Percentiles rank a stretch among this genome's conserved stretches.
Conservation (phyloP, 2,113 vertebrate species). For the Glaucidium brasilianum region DNA sequence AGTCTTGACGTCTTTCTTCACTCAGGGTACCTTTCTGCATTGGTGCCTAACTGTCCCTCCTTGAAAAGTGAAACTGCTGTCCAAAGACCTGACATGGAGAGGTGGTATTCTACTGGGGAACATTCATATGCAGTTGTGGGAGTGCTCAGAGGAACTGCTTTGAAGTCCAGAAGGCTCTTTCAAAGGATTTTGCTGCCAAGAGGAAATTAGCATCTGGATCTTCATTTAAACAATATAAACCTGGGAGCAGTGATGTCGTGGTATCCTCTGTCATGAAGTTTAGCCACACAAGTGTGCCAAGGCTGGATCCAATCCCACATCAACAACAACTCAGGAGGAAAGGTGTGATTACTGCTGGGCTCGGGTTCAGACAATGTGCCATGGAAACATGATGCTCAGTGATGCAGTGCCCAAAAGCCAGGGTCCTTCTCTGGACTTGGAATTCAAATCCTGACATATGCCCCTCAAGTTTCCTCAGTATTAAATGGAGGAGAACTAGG, state of each 20-base stretch:
- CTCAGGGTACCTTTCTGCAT: background rate
- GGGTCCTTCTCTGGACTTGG: background rate
- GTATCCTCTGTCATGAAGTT: background rate
- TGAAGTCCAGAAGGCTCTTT: fast-evolving
- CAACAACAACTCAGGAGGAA: background rate
- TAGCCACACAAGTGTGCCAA: background rate
- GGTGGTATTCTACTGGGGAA: background rate
- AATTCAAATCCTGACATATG: background rate
- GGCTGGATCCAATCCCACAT: background rate
- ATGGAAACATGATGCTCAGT: background rate
- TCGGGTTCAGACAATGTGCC: background rate
- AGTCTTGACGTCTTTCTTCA: background rate
- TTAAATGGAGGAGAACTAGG: background rate
- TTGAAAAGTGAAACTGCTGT: background rate
- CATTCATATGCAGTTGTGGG: background rate
- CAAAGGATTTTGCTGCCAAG: background rate
- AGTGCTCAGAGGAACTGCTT: background rate
- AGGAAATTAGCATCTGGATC: background rate
- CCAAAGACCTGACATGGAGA: background rate
- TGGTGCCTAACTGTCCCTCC: background rate
- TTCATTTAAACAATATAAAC: background rate
- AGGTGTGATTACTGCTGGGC: fast-evolving
- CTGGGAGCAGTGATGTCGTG: background rate
- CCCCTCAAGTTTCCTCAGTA: background rate
- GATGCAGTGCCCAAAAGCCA: background rate